A percentile compares a stretch with the other conserved stretches of the same genome.
These are phyloP conservation scores for Betta splendens DNA, from an alignment of 2,797 vertebrate species.

Conservation along the genomic window DNA sequence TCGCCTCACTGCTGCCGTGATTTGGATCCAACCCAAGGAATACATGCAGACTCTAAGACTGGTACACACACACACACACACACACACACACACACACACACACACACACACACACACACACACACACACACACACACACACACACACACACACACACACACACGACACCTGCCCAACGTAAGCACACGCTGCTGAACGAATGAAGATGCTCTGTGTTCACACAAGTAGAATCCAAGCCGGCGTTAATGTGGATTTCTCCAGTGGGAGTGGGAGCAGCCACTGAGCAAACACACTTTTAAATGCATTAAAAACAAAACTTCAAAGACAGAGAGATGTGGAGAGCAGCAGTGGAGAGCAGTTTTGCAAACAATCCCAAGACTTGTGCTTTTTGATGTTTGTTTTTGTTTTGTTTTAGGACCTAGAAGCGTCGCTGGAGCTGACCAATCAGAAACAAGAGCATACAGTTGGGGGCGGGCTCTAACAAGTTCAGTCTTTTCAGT, in stretches of 20 bases:
- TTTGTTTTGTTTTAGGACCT: too few relatives aligned
- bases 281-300: too few relatives aligned
- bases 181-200: background rate
- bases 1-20: slow-evolving; percentile 17
- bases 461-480: too few relatives aligned
- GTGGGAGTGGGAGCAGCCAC: slow-evolving; percentile 27
- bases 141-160: background rate
- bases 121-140: background rate
- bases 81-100: background rate
- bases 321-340: background rate
- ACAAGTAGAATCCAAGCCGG: slow-evolving; percentile 10
- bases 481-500: too few relatives aligned
- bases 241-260: slow-evolving; percentile 3
- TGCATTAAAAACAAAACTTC: slow-evolving; percentile 38
- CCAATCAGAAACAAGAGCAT: too few relatives aligned
- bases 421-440: too few relatives aligned
- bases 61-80: background rate
- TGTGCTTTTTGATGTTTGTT: too few relatives aligned
- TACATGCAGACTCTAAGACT: slow-evolving; percentile 3
- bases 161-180: background rate
- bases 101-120: background rate
- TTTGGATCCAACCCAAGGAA: slow-evolving; percentile 18
- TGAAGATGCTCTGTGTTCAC: background rate
- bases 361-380: too few relatives aligned
- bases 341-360: background rate